phyloP scores from a whole-genome alignment of 2,113 vertebrate species.

The Pelodiscus sinensis region DNA sequence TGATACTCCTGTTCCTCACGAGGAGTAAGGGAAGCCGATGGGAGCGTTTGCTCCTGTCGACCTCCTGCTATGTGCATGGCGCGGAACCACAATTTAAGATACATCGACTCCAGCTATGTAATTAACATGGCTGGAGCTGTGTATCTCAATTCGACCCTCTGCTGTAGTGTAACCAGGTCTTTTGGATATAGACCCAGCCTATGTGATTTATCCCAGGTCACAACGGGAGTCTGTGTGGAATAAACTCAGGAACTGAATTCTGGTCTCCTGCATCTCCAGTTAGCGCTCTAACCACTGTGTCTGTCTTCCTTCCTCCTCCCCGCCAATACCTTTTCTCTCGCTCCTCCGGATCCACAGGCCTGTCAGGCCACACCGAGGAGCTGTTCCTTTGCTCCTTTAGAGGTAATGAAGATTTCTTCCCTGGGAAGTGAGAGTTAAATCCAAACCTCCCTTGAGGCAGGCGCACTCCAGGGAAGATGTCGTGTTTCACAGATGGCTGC shows the following conservation, averaged over 20 bases:
- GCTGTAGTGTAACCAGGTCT: neutral
- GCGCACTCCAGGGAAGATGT: neutral
- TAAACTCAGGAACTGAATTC: neutral
- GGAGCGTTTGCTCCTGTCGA: too few relatives aligned
- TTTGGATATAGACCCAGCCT: neutral
- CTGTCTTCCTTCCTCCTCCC: neutral
- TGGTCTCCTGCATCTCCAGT: neutral
- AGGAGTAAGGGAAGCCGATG: too few relatives aligned
- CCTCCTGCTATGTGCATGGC: too few relatives aligned
- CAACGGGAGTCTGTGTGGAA: neutral
- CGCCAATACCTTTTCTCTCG: neutral
- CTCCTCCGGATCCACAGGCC: neutral
- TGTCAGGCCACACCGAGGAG: neutral
- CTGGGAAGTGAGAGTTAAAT: neutral
- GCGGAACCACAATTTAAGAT: too few relatives aligned
- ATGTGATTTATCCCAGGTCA: neutral
- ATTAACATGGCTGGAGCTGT: too few relatives aligned
- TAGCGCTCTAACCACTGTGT: neutral
- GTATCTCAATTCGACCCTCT: too few relatives aligned
- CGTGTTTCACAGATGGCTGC: neutral
- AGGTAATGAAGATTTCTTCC: neutral
- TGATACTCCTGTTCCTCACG: too few relatives aligned
- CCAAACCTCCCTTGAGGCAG: neutral
- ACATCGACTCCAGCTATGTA: too few relatives aligned
- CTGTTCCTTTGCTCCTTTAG: neutral